phyloP scores from a whole-genome alignment of 2,113 vertebrate genomes.

The Madoqua kirkii region DNA sequence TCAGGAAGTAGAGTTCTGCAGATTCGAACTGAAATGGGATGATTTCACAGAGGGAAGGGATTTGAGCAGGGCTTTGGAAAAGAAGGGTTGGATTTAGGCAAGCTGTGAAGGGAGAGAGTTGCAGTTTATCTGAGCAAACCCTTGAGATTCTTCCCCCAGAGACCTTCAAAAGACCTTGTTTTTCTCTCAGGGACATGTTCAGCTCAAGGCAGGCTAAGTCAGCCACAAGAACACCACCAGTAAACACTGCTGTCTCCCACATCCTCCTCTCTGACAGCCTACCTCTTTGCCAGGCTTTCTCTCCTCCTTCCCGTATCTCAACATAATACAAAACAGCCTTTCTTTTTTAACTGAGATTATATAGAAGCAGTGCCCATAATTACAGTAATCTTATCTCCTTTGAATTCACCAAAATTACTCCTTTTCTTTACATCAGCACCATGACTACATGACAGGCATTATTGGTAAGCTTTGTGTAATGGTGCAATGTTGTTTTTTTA shows the following conservation, averaged over 20 bases:
- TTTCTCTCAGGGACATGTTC: neutral
- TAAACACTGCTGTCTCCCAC: neutral
- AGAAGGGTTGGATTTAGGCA: neutral
- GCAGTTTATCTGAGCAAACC: neutral
- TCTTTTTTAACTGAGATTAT: slow-evolving; percentile 5
- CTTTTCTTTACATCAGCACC: slow-evolving; percentile 25
- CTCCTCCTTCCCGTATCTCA: slow-evolving; percentile 2
- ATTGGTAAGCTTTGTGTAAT: slow-evolving; percentile 36
- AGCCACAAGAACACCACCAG: neutral
- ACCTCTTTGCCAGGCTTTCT: neutral
- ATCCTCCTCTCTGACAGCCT: neutral
- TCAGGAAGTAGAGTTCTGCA: neutral
- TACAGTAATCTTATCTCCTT: slow-evolving; percentile 59
- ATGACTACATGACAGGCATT: slow-evolving; percentile 21
- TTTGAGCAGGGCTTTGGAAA: neutral
- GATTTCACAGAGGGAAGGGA: neutral
- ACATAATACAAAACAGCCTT: slow-evolving; percentile 43
- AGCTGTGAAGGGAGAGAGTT: neutral
- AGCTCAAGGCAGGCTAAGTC: neutral
- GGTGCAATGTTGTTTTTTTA: slow-evolving; percentile 11
- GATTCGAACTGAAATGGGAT: neutral
- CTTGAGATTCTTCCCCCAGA: neutral
- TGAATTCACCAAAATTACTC: slow-evolving; percentile 64
- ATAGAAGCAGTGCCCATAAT: slow-evolving; percentile 52
- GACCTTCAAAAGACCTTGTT: slow-evolving; percentile 7